A percentile compares a stretch with the other conserved stretches of the same genome.
Evolutionary conservation across 2,797 vertebrate species (phyloP).

Genomic region (Steatocranus sp.): DNA sequence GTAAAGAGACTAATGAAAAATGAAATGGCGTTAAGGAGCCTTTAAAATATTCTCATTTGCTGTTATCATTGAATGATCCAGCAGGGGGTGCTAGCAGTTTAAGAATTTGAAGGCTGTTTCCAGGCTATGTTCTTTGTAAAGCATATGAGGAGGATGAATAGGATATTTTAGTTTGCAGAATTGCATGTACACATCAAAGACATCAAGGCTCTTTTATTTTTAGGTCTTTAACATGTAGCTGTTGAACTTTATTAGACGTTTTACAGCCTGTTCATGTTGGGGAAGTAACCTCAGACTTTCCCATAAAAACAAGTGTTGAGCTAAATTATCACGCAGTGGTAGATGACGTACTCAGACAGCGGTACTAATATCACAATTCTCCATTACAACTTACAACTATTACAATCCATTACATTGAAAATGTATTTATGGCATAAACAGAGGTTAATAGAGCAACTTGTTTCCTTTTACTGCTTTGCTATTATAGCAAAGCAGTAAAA

Average conservation of each 20-base stretch:
- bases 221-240: neutral
- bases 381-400: neutral
- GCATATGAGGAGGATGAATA: neutral
- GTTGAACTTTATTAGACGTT: neutral
- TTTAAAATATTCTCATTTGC: neutral
- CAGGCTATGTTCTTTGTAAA: neutral
- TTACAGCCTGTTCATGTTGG: neutral
- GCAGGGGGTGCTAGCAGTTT: conserved; percentile 42
- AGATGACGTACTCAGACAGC: fast-evolving
- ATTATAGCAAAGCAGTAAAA: no score
- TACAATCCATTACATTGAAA: neutral
- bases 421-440: neutral
- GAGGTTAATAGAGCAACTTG: neutral
- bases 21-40: neutral
- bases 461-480: neutral
- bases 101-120: neutral
- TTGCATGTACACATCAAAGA: neutral
- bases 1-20: neutral
- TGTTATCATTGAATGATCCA: conserved; percentile 5
- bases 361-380: neutral
- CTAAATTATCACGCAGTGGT: neutral
- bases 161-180: neutral
- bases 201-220: neutral
- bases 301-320: neutral
- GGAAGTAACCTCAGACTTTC: neutral